Evolutionary conservation across 2,888 invertebrate genomes (phyloP), one percentile per base, ranked within the genome.

Genomic region (Phengaris arion): DNA sequence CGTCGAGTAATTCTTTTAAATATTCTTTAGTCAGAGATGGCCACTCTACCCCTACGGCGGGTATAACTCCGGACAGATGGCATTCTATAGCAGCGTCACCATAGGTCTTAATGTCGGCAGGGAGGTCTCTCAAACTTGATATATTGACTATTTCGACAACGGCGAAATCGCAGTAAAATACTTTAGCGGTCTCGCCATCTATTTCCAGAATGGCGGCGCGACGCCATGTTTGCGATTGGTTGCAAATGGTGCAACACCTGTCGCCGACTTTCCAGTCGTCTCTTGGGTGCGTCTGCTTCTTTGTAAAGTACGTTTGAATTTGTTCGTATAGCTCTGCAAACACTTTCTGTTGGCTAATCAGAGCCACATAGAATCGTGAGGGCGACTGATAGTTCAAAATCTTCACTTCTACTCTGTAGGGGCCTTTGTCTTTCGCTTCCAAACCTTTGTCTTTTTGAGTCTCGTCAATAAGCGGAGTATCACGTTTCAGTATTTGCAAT

Each of bases 141-240:
- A 83, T 74, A 0, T 86, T 83, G 13, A 96, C 90, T 0, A 87
- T 89, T 79, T 95, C 94, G 2, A 92, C 88, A 70, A 89, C 88
- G 0, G 95, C 96, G 78, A 95, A 94, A 82, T 98, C 98, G 15
- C 95, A 94, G 68, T 97, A 93, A 78, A 95, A 95, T 0, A 97
- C 94, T 78, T 91, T 90, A 2, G 88, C 90, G 12, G 86, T 84
- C 0, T 89, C 85, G 0, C 87, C 85, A 6, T 87, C 83, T 0
- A 94, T 74, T 75, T 92, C 87, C 0, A 93, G 83, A 1, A 93
- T 81, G 22, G 95, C 90, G 54, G 94, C 90, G 6, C 98, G 94
- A 79, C 95, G 95, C 95, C 96, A 97, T 54, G 93, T 90, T 59
- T 94, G 93, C 13, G 94, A 94, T 13, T 90, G 88, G 0, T 82